phyloP scores from a whole-genome alignment of 2,888 invertebrate genomes.

The Sarcophaga subvicina region DNA sequence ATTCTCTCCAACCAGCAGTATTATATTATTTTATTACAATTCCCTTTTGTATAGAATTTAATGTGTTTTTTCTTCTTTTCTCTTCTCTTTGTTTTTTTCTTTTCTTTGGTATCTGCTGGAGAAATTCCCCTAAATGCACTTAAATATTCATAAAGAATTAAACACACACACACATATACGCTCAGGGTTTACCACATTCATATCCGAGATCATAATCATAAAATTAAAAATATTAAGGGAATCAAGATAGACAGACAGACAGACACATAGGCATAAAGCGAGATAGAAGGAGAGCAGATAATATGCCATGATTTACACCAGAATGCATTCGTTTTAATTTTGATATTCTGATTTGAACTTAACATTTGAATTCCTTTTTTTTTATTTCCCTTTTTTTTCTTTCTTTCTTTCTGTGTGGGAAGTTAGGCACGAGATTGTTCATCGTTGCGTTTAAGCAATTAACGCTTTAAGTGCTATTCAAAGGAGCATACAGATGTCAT shows the following conservation, averaged over 20 bases:
- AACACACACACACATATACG: slow-evolving; percentile 4
- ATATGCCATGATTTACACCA: neutral
- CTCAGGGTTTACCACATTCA: neutral
- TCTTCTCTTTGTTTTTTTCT: neutral
- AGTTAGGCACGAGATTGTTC: too few relatives aligned
- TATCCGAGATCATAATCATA: neutral
- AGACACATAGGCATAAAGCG: neutral
- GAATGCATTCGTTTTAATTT: neutral
- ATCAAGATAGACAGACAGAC: neutral
- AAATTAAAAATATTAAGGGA: neutral
- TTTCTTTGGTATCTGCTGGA: neutral
- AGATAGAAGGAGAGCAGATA: neutral
- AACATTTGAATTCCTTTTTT: neutral
- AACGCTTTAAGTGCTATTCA: slow-evolving; percentile 37
- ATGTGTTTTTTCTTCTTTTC: slow-evolving; percentile 3
- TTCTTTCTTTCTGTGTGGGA: too few relatives aligned
- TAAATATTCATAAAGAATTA: slow-evolving; percentile 63
- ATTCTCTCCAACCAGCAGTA: neutral
- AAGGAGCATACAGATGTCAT: neutral
- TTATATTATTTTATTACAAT: slow-evolving; percentile 21
- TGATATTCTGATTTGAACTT: neutral
- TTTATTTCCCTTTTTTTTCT: too few relatives aligned
- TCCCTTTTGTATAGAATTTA: slow-evolving; percentile 46
- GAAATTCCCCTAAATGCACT: slow-evolving; percentile 54
- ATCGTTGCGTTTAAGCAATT: neutral